Base-by-base conservation (phyloP, 2,113 vertebrate species). In the Oenanthe oenanthe region DNA sequence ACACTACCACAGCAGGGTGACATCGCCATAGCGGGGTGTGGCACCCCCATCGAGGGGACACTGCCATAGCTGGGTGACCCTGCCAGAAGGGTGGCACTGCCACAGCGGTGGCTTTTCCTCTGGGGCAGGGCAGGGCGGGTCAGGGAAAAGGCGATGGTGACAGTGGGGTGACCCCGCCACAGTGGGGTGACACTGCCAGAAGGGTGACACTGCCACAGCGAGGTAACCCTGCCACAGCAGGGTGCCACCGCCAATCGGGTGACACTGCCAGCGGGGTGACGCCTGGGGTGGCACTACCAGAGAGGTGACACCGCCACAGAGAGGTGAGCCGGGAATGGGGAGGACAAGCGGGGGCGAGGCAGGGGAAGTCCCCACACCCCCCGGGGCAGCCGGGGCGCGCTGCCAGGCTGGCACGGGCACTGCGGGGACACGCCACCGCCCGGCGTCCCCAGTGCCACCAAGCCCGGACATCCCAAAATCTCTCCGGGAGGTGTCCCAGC, bases 401-500 rank as follows among this genome's bases (percentile, higher is more conserved):
- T 26, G 87, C 92, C 89, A 73, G 84, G 22, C 57, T 47, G 60
- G 65, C 36, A 3, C 54, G 13, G 54, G 43, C 78, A 42, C 65
- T 0, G 50, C 4, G 8, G 82, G 82, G 45, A 60, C 63, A 7
- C 17, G 24, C 32, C 79, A 32, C 75, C 26, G 6, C 72, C 31
- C 31, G 3, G 4, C 18, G 66, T 8, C 48, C 43, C 63, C 78
- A 2, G 22, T 10, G 86, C 66, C 72, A 45, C 32, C 53, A 8
- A 18, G 56, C 3, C 13, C 2, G 6, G 17, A n/a, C 10, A n/a
- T 3, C 51, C 40, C 81, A 9, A 25, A 2, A 47, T 19, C 28
- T 6, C n/a, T 2, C 75, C 45, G 17, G 42, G 51, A 32, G 5
- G 0, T 4, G 40, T 24, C 24, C n/a, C 9, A 0, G 65, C 47